These are phyloP conservation scores for Wasmannia auropunctata DNA, from an alignment of 1,140 invertebrate species.

Conservation along the genomic window DNA sequence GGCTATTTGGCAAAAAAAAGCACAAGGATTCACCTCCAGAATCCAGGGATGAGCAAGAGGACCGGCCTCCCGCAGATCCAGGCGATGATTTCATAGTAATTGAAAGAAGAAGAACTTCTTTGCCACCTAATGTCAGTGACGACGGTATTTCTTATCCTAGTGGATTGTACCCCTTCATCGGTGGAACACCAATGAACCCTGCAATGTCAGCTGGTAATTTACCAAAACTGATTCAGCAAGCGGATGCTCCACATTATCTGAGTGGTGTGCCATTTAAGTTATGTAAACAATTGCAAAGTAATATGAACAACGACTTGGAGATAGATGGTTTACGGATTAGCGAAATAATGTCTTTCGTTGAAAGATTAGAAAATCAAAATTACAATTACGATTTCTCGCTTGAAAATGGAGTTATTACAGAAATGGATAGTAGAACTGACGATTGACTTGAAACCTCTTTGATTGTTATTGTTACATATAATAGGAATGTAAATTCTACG, in stretches of 20 bases:
- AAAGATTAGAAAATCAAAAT: constrained; percentile 74
- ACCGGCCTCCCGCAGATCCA: constrained; percentile 56
- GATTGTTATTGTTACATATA: background rate
- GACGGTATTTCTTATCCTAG: constrained; percentile 43
- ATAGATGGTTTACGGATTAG: constrained; percentile 78
- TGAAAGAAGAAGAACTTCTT: constrained; percentile 67
- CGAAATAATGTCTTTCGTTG: constrained; percentile 81
- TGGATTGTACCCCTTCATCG: constrained; percentile 76
- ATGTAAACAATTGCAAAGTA: constrained; percentile 73
- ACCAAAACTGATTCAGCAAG: constrained; percentile 68
- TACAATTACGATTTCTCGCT: constrained; percentile 80
- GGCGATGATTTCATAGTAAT: constrained; percentile 78
- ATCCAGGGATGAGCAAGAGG: constrained; percentile 69
- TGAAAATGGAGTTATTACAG: constrained; percentile 81
- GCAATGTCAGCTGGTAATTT: constrained; percentile 46
- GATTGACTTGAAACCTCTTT: constrained; percentile 40
- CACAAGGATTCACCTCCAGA: constrained; percentile 78
- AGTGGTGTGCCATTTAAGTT: constrained; percentile 82
- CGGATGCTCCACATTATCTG: constrained; percentile 76
- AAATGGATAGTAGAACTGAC: constrained; percentile 78
- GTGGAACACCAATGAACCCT: constrained; percentile 56
- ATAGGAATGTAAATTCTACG: background rate
- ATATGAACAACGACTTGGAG: constrained; percentile 75
- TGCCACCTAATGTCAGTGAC: constrained; percentile 46
- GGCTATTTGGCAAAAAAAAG: constrained; percentile 84